phyloP scores from a whole-genome alignment of 2,113 vertebrate genomes.

The Xiphorhynchus elegans region DNA sequence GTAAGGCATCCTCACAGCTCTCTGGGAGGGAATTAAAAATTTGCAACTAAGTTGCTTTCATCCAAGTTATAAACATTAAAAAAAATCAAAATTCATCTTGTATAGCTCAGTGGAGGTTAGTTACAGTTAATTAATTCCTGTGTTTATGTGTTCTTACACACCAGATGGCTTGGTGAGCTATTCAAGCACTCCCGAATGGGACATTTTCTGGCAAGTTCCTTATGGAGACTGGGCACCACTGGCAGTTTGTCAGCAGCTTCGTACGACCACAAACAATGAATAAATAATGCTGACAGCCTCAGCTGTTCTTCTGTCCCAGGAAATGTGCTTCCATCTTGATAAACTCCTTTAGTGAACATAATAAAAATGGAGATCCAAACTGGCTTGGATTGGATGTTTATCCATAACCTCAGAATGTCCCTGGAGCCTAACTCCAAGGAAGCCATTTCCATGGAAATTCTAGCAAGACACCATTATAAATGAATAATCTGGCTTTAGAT shows the following conservation, averaged over 20 bases:
- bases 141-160: not conserved
- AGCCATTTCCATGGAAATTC: not conserved
- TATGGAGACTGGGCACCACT: not conserved
- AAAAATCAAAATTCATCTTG: not conserved
- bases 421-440: not conserved
- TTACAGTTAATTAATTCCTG: slow-evolving; percentile 12
- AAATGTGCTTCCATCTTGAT: not conserved
- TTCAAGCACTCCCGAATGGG: not conserved
- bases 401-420: not conserved
- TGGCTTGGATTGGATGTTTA: not conserved
- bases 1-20: not conserved
- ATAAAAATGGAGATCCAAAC: not conserved
- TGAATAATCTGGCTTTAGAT: not conserved
- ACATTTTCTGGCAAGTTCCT: slow-evolving; percentile 1
- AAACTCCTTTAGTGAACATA: not conserved
- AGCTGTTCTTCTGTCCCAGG: not conserved
- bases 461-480: not conserved
- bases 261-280: not conserved
- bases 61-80: not conserved
- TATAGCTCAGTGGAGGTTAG: not conserved
- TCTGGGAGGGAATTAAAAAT: not conserved
- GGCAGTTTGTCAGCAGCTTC: not conserved
- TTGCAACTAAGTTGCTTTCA: not conserved
- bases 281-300: not conserved
- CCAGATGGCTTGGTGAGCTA: slow-evolving; percentile 18